Evolutionary conservation across 1,140 invertebrate species (phyloP).

Genomic region (Heliconius congener): DNA sequence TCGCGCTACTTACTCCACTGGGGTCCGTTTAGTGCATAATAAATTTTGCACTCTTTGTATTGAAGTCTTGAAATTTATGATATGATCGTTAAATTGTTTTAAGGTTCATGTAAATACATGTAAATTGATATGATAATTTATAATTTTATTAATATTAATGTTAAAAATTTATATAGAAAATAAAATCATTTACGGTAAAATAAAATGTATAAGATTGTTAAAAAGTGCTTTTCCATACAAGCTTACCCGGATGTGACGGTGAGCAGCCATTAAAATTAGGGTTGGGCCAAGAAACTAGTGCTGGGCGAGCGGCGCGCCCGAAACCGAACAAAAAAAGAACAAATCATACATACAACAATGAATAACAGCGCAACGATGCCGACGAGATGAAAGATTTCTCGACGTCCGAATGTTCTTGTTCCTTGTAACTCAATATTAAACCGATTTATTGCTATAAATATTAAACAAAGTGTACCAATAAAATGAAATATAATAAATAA

Average conservation of each 20-base stretch:
- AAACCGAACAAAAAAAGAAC: slow-evolving; percentile 63
- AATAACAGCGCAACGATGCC: slow-evolving; percentile 63
- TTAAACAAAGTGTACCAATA: slow-evolving; percentile 31
- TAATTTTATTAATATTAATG: background rate
- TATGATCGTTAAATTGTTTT: background rate
- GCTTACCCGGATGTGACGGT: slow-evolving; percentile 68
- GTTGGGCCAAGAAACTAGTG: slow-evolving; percentile 77
- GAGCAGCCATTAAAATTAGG: slow-evolving; percentile 80
- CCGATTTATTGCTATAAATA: slow-evolving; percentile 47
- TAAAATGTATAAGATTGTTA: background rate
- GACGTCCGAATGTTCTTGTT: slow-evolving; percentile 54
- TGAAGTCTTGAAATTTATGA: slow-evolving; percentile 12
- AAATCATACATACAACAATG: slow-evolving; percentile 54
- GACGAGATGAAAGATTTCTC: slow-evolving; percentile 76
- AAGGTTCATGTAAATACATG: background rate
- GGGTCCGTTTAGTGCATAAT: slow-evolving; percentile 35
- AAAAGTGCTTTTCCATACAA: slow-evolving; percentile 58
- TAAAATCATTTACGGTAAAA: background rate
- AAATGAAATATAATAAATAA: background rate
- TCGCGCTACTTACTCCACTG: slow-evolving; percentile 36
- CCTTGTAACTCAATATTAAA: slow-evolving; percentile 73
- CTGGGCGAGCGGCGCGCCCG: slow-evolving; percentile 62
- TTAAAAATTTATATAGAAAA: background rate
- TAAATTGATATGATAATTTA: background rate
- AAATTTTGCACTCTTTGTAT: slow-evolving; percentile 10